These are phyloP conservation scores for Galbula dea DNA, from an alignment of 2,113 vertebrate species.

Conservation along the genomic window DNA sequence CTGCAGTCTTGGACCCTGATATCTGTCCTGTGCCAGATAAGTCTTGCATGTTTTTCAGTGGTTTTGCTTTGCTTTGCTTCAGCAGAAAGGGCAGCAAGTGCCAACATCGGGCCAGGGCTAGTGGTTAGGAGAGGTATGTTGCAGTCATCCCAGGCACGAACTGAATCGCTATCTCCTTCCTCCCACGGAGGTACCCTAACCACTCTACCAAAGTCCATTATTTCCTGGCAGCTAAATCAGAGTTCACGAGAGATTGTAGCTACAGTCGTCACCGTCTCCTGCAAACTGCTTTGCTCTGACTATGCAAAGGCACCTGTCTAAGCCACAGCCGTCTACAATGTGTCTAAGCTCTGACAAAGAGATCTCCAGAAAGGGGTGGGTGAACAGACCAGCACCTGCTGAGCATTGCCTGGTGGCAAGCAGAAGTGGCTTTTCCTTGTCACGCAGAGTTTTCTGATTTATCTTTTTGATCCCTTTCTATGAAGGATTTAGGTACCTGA, in stretches of 20 bases:
- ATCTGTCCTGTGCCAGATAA: neutral
- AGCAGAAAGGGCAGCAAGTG: neutral
- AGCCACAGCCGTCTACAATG: accelerated
- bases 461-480: neutral
- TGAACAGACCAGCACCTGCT: neutral
- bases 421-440: neutral
- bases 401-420: neutral
- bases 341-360: neutral
- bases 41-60: neutral
- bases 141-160: neutral
- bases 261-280: neutral
- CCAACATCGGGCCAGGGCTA: neutral
- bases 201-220: neutral
- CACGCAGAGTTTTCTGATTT: neutral
- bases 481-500: neutral
- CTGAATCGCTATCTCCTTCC: accelerated
- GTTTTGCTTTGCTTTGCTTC: neutral
- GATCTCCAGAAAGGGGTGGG: neutral
- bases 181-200: neutral
- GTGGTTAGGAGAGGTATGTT: neutral
- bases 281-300: neutral
- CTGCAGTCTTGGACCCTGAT: neutral
- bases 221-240: neutral
- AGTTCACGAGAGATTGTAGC: accelerated
- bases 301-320: neutral